Evolutionary conservation across 2,888 invertebrate species (phyloP), one percentile per base, ranked within the genome.

Genomic region (Drosophila ezoana): DNA sequence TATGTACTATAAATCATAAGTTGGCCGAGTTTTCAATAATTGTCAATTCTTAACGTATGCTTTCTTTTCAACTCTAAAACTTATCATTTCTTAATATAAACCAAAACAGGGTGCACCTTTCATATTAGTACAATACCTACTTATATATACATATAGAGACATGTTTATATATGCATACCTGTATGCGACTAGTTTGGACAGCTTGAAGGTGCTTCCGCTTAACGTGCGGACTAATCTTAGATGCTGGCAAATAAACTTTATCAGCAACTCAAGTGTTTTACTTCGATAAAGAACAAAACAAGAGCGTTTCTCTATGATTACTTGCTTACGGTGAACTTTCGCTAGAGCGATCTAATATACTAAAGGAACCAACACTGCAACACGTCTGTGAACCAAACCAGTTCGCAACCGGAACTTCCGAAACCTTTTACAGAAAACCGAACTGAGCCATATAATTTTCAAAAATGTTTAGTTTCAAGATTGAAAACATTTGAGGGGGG

Each of bases 191-290:
- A 47, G 28, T 44, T 49, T 61, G 43, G 48, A 28, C 62, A 62
- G 48, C 48, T 49, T 37, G 63, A 49, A 63, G 44, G 28, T 40
- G 56, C 44, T 63, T 51, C 37, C 62, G 49, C 43, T 32, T 28
- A 32, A n/a, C 20, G 37, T 28, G 28, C 11, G 20, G 3, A 52
- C 5, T 53, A 23, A 59, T 59, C 47, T 59, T 48, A 47, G 57
- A 45, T 59, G 52, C 13, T 23, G 47, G 14, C 35, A 47, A 53
- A 52, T 33, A 57, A 33, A 44, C 32, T n/a, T 52, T 64, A 64
- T 64, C 63, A 38, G 23, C 32, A 44, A 10, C 33, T 37, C 54
- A 62, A 51, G 51, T 62, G 44, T 51, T 63, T 38, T 28, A 38
- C 37, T 37, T 28, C 13, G 1, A 23, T 16, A n/a, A 35, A 28